Conservation (phyloP, 2,888 invertebrate genomes). For the Matsumyia berberina region DNA sequence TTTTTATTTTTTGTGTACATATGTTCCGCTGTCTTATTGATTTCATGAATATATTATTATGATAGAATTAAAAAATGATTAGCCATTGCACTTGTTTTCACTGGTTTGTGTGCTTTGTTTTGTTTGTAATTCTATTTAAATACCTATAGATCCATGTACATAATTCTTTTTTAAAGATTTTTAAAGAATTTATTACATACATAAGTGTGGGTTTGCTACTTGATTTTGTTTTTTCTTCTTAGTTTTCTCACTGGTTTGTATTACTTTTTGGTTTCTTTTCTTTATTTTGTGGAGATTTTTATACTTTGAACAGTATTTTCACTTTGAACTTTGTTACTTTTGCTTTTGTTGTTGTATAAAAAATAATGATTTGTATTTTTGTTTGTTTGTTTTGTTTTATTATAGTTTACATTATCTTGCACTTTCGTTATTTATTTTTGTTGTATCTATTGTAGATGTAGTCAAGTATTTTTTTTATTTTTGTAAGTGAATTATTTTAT, state of each 20-base stretch:
- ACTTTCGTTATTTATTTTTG: constrained; percentile 70
- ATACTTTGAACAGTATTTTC: constrained; percentile 83
- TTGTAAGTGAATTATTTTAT: constrained; percentile 15
- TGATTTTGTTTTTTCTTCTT: constrained; percentile 47
- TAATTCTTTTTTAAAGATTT: constrained; percentile 26
- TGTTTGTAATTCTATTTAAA: constrained; percentile 50
- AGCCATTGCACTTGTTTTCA: constrained; percentile 32
- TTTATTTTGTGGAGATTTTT: constrained; percentile 69
- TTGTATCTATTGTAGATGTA: constrained; percentile 66
- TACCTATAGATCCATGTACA: constrained; percentile 27
- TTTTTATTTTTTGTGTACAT: constrained; percentile 52
- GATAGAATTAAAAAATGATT: constrained; percentile 50
- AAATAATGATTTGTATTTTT: constrained; percentile 63
- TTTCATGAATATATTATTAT: constrained; percentile 31
- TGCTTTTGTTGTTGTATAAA: constrained; percentile 70
- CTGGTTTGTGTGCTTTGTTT: constrained; percentile 19
- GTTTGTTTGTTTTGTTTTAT: constrained; percentile 54
- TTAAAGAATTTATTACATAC: constrained; percentile 52
- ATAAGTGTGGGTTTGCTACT: constrained; percentile 34
- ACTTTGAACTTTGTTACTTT: constrained; percentile 82
- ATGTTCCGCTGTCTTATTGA: constrained; percentile 29
- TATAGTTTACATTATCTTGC: constrained; percentile 73
- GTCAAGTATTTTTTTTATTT: constrained; percentile 25
- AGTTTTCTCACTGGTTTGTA: constrained; percentile 40
- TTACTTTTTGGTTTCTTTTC: too few relatives aligned